A percentile compares a stretch with the other conserved stretches of the same genome.
Evolutionary conservation across 2,888 invertebrate genomes (phyloP).

Genomic region (Coleophora deauratella): DNA sequence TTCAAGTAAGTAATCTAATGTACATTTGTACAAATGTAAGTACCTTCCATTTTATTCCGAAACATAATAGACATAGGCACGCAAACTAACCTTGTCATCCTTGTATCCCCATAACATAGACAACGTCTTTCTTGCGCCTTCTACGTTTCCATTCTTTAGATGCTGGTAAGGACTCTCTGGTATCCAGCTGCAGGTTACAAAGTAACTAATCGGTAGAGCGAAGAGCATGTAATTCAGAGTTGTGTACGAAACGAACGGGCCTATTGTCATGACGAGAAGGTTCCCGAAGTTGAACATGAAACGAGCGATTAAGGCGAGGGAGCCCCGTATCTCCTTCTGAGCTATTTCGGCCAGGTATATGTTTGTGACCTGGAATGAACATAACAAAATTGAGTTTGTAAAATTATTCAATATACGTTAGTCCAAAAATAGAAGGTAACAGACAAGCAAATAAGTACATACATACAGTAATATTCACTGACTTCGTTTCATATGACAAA

Average conservation of each 20-base stretch:
- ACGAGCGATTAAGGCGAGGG: slow-evolving; percentile 35
- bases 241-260: slow-evolving; percentile 46
- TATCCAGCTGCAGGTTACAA: slow-evolving; percentile 63
- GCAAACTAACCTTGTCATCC: slow-evolving; percentile 35
- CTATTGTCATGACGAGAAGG: slow-evolving; percentile 48
- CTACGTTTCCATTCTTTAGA: slow-evolving; percentile 60
- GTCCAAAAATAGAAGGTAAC: no score
- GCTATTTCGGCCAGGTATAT: slow-evolving; percentile 60
- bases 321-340: slow-evolving; percentile 56
- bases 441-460: no score
- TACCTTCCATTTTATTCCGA: no score
- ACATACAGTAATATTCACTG: no score
- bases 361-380: slow-evolving; percentile 44
- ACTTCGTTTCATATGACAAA: no score
- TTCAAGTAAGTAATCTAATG: no score
- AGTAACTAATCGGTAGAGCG: slow-evolving; percentile 54
- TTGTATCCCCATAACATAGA: slow-evolving; percentile 42
- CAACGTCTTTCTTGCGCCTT: slow-evolving; percentile 51
- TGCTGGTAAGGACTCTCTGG: slow-evolving; percentile 76
- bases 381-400: no score
- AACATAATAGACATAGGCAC: no score
- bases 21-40: no score
- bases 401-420: no score
- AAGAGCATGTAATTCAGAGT: slow-evolving; percentile 54
- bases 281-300: slow-evolving; percentile 52